Evolutionary conservation across 2,797 vertebrate genomes (phyloP), one percentile per base, ranked within the genome.

Genomic region (Mormyrus proboscirostris): DNA sequence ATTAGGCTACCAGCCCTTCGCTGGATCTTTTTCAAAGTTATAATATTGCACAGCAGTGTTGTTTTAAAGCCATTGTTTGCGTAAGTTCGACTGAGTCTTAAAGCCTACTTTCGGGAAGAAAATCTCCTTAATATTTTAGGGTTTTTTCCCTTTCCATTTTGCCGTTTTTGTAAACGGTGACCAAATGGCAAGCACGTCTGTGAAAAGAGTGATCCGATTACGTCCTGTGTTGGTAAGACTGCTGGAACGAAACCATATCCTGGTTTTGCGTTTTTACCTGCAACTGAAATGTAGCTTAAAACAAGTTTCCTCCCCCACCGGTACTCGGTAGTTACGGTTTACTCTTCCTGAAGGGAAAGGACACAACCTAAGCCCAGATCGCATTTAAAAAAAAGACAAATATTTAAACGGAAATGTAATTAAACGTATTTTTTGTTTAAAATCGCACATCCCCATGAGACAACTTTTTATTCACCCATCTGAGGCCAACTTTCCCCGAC

Each of bases 401-500:
- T n/a, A 19, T 79, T 41, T 44, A 44, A 44, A 44, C 19, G 14
- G 73, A 79, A 79, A 44, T n/a, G 38, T 79, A 41, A 44, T 44
- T 33, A n/a, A 47, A 7, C 73, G 73, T 16, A 9, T 29, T 7
- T 86, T 38, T 38, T 6, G 16, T 3, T 41, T 22, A 14, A 44
- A 84, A 76, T 73, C 73, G 89, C 69, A 90, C 85, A 88, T 88
- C 59, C 90, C 50, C 33, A 90, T 86, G 47, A 22, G 73, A 51
- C 59, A 50, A 16, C 79, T 85, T 89, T 49, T 44, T 73, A 79
- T 51, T 19, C 19, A 82, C 29, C 59, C 53, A 55, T 59, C 62
- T 33, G 62, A 82, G 8, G 44, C 44, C 47, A 84, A 91, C 91
- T 91, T 91, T 91, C 90, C 83, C 69, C 69, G 59, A 33, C 14